These are phyloP conservation scores for Megaceryle maxima DNA, from an alignment of 2,113 vertebrate species.

Conservation along the genomic window DNA sequence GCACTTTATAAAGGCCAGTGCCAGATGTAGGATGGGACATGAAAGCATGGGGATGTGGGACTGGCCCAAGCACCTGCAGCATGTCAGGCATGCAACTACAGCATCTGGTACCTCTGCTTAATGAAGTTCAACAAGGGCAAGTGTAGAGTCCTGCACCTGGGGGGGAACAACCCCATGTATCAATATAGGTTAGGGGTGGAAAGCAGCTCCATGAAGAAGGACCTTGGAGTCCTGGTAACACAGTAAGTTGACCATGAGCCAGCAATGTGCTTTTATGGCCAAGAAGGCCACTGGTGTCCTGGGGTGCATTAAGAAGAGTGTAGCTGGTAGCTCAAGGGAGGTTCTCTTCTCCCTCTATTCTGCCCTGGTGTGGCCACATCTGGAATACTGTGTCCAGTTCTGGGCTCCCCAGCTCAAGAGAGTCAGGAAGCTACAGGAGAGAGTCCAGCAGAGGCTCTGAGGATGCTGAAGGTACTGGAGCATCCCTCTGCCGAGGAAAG, in stretches of 20 bases:
- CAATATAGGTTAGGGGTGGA: neutral
- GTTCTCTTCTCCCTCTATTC: no score
- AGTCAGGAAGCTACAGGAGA: neutral
- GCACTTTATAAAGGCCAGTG: neutral
- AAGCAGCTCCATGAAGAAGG: neutral
- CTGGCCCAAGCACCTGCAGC: neutral
- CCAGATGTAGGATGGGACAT: neutral
- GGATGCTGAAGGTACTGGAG: neutral
- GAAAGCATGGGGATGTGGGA: rapidly evolving
- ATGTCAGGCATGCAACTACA: neutral
- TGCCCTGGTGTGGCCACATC: no score
- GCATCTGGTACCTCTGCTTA: neutral
- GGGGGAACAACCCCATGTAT: neutral
- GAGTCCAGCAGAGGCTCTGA: neutral
- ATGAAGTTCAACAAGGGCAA: neutral
- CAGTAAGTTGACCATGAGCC: no score
- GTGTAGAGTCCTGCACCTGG: neutral
- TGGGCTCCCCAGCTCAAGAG: no score
- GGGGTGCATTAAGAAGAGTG: no score
- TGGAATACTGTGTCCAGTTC: no score
- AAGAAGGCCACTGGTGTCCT: no score
- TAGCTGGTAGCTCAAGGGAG: no score
- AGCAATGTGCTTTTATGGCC: no score
- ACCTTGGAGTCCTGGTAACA: no score
- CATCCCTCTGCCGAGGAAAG: no score